Evolutionary conservation across 2,888 invertebrate genomes (phyloP), one percentile per base, ranked within the genome.

Genomic region (Sabatieria punctata): DNA sequence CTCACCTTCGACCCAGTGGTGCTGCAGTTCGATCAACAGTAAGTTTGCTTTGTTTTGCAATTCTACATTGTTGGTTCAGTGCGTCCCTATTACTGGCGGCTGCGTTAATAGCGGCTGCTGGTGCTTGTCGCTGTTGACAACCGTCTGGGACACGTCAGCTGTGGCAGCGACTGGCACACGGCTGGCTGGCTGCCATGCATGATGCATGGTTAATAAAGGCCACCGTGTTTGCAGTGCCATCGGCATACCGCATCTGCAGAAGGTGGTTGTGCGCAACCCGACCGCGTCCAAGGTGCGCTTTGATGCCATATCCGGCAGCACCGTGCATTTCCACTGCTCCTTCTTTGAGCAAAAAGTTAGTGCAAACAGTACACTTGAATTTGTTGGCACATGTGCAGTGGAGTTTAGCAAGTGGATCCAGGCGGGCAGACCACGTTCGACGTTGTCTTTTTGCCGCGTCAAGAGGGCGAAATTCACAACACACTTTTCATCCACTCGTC

Each of bases 291-390:
- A 81, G 63, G 77, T 93, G 63, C 84, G 85, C 68, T 77, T 93
- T 66, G 80, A 84, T 65, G 88, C 89, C 55, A 85, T 93, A 65
- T 85, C 88, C 55, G 89, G 89, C 60, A 85, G 80, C 68, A 85
- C 86, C 58, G 80, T 83, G 30, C 84, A 88, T 73, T 93, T 93
- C 74, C 88, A 93, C 70, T 88, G 89, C 63, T 89, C 91, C 55
- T 91, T 93, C 75, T 91, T 91, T 70, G 82, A 86, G 64, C 79
- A 86, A 63, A 88, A 88, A 78, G 88, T 89, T 67, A 70, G 68
- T 47, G 42, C 15, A 18, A 26, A 22, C 41, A 25, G 23, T 46
- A n/a, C n/a, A n/a, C n/a, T n/a, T n/a, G n/a, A n/a, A n/a, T n/a
- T n/a, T n/a, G n/a, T n/a, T n/a, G n/a, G n/a, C n/a, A n/a, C n/a